phyloP scores from a whole-genome alignment of 2,888 invertebrate species.

The Empis stercorea region DNA sequence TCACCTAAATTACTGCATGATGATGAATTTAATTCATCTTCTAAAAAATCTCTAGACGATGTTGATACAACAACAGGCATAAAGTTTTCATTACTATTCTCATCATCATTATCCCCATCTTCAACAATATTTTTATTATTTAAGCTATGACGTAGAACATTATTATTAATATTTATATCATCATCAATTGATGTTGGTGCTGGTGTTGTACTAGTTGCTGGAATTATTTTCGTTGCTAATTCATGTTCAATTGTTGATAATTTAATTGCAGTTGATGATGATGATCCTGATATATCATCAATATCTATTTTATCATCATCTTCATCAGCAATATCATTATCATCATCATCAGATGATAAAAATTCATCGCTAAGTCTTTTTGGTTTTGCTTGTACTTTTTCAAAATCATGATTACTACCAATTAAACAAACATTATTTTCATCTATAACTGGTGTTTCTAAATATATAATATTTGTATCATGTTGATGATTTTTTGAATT shows the following conservation, averaged over 20 bases:
- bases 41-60: not conserved
- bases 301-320: constrained; percentile 10
- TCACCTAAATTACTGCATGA: constrained; percentile 7
- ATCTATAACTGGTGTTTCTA: constrained; percentile 34
- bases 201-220: constrained; percentile 10
- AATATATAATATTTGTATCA: constrained; percentile 27
- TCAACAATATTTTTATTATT: too few relatives aligned
- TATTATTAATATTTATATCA: not conserved
- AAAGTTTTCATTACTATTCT: too few relatives aligned
- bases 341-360: constrained; percentile 21
- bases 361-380: constrained; percentile 36
- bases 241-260: constrained; percentile 29
- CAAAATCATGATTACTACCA: constrained; percentile 13
- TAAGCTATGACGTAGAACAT: constrained; percentile 2
- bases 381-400: constrained; percentile 24
- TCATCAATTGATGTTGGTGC: constrained; percentile 5
- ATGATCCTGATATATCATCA: constrained; percentile 1
- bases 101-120: too few relatives aligned
- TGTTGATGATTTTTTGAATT: constrained; percentile 10
- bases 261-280: constrained; percentile 13
- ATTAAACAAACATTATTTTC: constrained; percentile 21
- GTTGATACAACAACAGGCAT: constrained; percentile 1
- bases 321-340: constrained; percentile 8
- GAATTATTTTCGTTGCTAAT: constrained; percentile 10
- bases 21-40: constrained; percentile 8